Base-by-base conservation (phyloP, 2,797 vertebrate genomes). In the Poecilia picta region DNA sequence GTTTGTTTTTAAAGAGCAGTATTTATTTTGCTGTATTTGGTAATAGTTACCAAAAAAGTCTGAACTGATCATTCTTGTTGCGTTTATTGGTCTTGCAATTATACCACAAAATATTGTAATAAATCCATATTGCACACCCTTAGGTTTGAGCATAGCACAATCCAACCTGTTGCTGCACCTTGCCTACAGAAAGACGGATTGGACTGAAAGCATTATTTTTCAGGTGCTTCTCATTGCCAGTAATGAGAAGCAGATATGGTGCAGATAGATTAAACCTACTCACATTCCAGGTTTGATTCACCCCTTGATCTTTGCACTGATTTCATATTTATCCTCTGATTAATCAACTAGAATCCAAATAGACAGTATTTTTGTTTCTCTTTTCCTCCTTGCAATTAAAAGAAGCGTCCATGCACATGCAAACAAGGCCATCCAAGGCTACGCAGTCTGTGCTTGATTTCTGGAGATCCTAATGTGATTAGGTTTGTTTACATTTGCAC, bases 401-500 rank as follows among this genome's bases (percentile, higher is more conserved):
- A 82, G 59, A 73, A 73, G 18, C 59, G 49, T 75, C 64, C 76
- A 76, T 16, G 12, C 83, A 49, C 83, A 76, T 49, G 75, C 41
- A 78, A 72, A 79, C 49, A 76, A n/a, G 86, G 83, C 87, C 84
- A 81, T 83, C 81, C 77, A 16, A 75, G 83, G 86, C 83, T 83
- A 75, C 73, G 70, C 87, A 49, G 79, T 83, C 92, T 94, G 93
- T 47, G 80, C 92, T 92, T 93, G 88, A 93, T 92, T 93, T 46
- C 86, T 84, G 78, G 77, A 77, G 89, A 88, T 88, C 77, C 79
- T 91, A 90, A 91, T 80, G 81, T 80, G 89, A 93, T 92, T 91
- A 93, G 59, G 77, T 82, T 82, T 91, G 90, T 93, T 91, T 93
- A 85, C 89, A 82, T 92, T 90, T 84, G 77, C 81, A 82, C 84